Evolutionary conservation across 2,113 vertebrate species (phyloP).

Genomic region (Phrynosoma platyrhinos): DNA sequence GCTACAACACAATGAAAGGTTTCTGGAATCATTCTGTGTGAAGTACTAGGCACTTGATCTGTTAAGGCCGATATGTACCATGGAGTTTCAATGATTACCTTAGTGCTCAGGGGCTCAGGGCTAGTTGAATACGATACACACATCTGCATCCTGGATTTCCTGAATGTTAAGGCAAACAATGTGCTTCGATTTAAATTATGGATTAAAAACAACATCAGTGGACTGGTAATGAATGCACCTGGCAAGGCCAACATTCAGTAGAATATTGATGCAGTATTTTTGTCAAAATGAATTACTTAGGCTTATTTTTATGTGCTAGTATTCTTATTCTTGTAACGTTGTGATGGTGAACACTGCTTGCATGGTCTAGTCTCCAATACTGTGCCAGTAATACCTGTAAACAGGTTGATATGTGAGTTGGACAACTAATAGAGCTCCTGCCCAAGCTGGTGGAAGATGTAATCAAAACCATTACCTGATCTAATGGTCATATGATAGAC

Average conservation of each 20-base stretch:
- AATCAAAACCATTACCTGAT: neutral
- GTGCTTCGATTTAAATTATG: conserved; percentile 43
- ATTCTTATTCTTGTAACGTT: neutral
- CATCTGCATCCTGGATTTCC: conserved; percentile 44
- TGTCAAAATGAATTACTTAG: conserved; percentile 31
- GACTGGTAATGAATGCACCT: conserved; percentile 34
- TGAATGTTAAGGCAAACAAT: conserved; percentile 24
- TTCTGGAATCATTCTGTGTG: conserved; percentile 72
- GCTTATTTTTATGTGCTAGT: neutral
- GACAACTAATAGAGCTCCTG: neutral
- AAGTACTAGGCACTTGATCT: conserved; percentile 65
- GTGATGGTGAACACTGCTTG: neutral
- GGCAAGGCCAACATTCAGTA: neutral
- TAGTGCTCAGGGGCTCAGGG: conserved; percentile 62
- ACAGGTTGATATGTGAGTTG: neutral
- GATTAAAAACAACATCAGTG: conserved; percentile 4
- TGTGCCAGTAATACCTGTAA: neutral
- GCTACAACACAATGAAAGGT: conserved; percentile 73
- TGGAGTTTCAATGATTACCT: conserved; percentile 64
- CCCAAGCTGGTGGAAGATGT: neutral
- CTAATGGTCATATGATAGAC: too few relatives aligned
- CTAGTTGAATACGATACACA: conserved; percentile 58
- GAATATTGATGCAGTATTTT: conserved; percentile 27
- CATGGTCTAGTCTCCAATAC: neutral
- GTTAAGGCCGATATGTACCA: conserved; percentile 67